Percentiles rank a stretch among this genome's conserved stretches.
Evolutionary conservation across 92 coral and sea anemone genomes (phyloP).

Genomic region (Scolanthus callimorphus): DNA sequence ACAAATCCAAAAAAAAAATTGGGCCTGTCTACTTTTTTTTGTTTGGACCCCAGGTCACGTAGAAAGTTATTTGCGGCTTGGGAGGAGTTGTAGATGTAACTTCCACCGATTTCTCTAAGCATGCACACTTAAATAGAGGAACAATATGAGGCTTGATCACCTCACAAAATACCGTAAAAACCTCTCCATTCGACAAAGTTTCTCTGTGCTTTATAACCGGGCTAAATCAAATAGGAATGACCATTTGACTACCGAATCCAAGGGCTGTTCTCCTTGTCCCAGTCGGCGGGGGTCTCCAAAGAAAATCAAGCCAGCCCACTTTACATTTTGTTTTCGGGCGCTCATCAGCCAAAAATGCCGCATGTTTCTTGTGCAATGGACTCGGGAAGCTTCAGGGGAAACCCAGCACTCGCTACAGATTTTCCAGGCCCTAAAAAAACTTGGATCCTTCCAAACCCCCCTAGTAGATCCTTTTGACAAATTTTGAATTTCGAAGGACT

Average conservation of each 20-base stretch:
- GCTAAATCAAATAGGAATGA: slow-evolving; percentile 9
- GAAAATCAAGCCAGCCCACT: too few relatives aligned
- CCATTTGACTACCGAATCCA: slow-evolving; percentile 43
- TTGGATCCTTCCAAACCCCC: slow-evolving; percentile 12
- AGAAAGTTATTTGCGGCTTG: slow-evolving; percentile 33
- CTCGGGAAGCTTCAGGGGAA: too few relatives aligned
- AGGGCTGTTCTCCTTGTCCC: slow-evolving; percentile 19
- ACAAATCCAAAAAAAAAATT: slow-evolving; percentile 30
- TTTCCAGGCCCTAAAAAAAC: too few relatives aligned
- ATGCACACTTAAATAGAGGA: slow-evolving; percentile 35
- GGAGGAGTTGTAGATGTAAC: slow-evolving; percentile 35
- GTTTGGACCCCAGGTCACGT: slow-evolving; percentile 1
- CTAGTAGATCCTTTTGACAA: slow-evolving; percentile 13
- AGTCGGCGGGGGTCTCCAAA: too few relatives aligned
- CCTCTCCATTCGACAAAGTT: slow-evolving; percentile 21
- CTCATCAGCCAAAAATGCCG: too few relatives aligned
- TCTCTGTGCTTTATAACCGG: slow-evolving; percentile 35
- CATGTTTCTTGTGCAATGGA: too few relatives aligned
- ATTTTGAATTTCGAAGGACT: neutral
- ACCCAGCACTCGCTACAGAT: too few relatives aligned
- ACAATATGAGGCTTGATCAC: slow-evolving; percentile 35
- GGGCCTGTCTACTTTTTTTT: slow-evolving; percentile 27
- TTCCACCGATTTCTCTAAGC: slow-evolving; percentile 25
- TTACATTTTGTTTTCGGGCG: too few relatives aligned
- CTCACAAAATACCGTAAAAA: slow-evolving; percentile 25